These are phyloP conservation scores for Hyphantria cunea DNA, from an alignment of 1,140 invertebrate species.

Conservation along the genomic window DNA sequence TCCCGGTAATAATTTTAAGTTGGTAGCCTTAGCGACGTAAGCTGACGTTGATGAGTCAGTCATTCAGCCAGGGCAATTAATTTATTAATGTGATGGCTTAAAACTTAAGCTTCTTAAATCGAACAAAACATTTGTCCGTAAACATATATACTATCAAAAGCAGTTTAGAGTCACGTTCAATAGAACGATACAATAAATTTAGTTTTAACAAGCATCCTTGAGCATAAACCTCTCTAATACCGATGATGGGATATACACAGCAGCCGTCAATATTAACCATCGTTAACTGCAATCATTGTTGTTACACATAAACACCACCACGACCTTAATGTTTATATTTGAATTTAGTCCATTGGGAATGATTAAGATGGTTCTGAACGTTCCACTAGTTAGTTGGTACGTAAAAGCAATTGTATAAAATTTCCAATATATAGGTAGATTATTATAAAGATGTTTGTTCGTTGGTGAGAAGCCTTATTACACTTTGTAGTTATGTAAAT, in stretches of 20 bases:
- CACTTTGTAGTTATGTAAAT: not conserved
- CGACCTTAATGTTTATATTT: not conserved
- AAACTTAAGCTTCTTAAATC: too few species aligned
- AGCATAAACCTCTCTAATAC: conserved; percentile 42
- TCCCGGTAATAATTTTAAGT: too few species aligned
- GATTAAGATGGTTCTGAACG: not conserved
- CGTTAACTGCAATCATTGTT: conserved; percentile 39
- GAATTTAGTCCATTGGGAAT: not conserved
- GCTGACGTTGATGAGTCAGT: too few species aligned
- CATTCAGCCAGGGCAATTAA: too few species aligned
- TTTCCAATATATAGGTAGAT: not conserved
- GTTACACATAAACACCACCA: not conserved
- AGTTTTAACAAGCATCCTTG: conserved; percentile 36
- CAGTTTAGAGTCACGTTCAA: conserved; percentile 15
- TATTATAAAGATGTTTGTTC: conserved; percentile 6
- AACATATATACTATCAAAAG: not conserved
- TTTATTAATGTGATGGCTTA: too few species aligned
- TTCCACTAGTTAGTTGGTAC: conserved; percentile 1
- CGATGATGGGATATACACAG: conserved; percentile 44
- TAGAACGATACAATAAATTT: conserved; percentile 21
- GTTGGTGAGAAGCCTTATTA: not conserved
- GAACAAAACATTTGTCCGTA: conserved; percentile 6
- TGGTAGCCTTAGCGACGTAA: too few species aligned
- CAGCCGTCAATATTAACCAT: conserved; percentile 32
- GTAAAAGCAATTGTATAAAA: conserved; percentile 3